Evolutionary conservation across 37 sponge, comb jelly and placozoan species (phyloP).

Genomic region (Crambe crambe): DNA sequence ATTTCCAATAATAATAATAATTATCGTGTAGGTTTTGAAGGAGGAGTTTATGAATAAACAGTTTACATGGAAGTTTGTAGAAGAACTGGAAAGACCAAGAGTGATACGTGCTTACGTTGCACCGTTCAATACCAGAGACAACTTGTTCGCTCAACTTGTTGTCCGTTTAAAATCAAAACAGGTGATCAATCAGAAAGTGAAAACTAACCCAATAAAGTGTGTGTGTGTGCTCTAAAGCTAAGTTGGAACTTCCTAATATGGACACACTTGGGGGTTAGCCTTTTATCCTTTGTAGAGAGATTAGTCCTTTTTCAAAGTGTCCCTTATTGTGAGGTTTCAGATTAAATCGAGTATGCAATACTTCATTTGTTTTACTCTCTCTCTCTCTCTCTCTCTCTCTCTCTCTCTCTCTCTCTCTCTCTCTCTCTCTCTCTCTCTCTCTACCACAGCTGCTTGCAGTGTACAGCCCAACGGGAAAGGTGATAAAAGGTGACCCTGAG

Average conservation of each 20-base stretch:
- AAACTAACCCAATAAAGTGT: not conserved
- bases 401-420: no score
- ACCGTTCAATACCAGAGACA: conserved; percentile 56
- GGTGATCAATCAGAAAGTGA: conserved; percentile 13
- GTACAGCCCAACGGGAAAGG: conserved; percentile 37
- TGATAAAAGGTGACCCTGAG: conserved; percentile 48
- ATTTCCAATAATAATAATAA: no score
- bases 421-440: no score
- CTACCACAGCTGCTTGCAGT: conserved; percentile 72
- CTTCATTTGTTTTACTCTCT: not conserved
- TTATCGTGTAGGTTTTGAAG: no score
- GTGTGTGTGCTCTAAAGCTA: not conserved
- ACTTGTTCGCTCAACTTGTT: conserved; percentile 72
- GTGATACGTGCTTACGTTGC: conserved; percentile 63
- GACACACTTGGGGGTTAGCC: no score
- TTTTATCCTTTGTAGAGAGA: no score
- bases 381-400: no score
- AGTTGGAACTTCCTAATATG: not conserved
- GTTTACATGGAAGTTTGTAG: conserved; percentile 62
- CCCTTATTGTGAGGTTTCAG: no score
- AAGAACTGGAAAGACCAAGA: conserved; percentile 67
- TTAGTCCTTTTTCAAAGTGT: no score
- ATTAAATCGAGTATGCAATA: no score
- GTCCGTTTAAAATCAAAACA: conserved; percentile 67
- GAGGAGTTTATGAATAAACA: no score